Conservation (phyloP, 2,797 vertebrate genomes). For the Enteromius unitaeniatus region DNA sequence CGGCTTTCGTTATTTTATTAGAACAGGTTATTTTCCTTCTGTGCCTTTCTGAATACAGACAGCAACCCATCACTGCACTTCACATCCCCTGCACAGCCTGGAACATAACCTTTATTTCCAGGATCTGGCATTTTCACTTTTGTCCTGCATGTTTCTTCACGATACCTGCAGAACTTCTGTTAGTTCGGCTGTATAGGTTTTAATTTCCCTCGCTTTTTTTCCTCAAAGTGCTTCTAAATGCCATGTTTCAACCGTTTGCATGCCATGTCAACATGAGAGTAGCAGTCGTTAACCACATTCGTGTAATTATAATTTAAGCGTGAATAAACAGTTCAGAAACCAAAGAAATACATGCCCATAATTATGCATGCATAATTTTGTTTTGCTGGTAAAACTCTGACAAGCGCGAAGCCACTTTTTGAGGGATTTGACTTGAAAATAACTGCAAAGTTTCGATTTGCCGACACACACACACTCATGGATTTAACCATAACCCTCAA, state of each 20-base stretch:
- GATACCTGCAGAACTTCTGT: too few species aligned
- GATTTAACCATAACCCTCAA: conserved; percentile 22
- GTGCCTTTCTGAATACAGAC: too few species aligned
- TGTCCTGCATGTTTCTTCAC: too few species aligned
- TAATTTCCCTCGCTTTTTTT: not conserved
- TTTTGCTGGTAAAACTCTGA: conserved; percentile 7
- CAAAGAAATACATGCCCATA: not conserved
- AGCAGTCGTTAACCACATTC: not conserved
- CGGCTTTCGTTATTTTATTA: too few species aligned
- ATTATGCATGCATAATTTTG: conserved; percentile 4
- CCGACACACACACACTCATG: not conserved
- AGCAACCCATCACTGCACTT: too few species aligned
- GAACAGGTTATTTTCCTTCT: too few species aligned
- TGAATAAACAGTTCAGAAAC: conserved; percentile 10
- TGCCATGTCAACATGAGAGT: conserved; percentile 7
- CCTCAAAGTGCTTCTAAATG: not conserved
- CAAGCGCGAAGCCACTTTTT: not conserved
- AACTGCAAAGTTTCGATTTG: conserved; percentile 19
- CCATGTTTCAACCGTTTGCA: not conserved
- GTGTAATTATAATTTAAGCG: not conserved
- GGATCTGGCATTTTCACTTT: too few species aligned
- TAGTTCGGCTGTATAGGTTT: not conserved
- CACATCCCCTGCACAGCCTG: too few species aligned
- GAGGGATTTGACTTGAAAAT: not conserved
- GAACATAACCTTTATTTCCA: too few species aligned